A percentile compares a stretch with the other conserved stretches of the same genome.
Evolutionary conservation across 2,888 invertebrate genomes (phyloP).

Genomic region (Norana najaformis): DNA sequence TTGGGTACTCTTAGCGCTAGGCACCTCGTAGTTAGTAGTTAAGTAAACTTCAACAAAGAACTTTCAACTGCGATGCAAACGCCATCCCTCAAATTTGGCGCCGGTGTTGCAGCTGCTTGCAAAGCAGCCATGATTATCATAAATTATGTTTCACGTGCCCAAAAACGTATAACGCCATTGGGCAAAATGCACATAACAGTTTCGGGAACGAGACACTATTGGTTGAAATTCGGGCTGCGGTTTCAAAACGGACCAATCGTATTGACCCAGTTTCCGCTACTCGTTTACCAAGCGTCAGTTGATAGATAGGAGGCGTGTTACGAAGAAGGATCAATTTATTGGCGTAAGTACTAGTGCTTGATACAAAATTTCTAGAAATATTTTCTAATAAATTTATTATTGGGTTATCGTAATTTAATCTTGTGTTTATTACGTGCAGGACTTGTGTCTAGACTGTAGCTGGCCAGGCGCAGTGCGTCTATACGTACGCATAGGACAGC

Average conservation of each 20-base stretch:
- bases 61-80: not conserved
- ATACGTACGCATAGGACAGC: not conserved
- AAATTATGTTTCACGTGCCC: not conserved
- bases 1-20: too few species aligned
- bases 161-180: not conserved
- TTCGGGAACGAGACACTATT: not conserved
- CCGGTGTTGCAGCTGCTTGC: not conserved
- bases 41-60: slow-evolving; percentile 5
- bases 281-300: not conserved
- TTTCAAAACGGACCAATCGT: not conserved
- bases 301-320: slow-evolving; percentile 10
- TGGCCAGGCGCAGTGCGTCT: not conserved
- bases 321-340: not conserved
- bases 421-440: not conserved
- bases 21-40: too few species aligned
- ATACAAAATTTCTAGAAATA: not conserved
- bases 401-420: not conserved
- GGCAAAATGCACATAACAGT: not conserved
- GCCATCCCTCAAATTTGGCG: not conserved
- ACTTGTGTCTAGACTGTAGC: not conserved
- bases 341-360: not conserved
- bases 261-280: not conserved
- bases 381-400: not conserved
- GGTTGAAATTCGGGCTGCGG: not conserved
- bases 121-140: not conserved